Base-by-base conservation (phyloP, 2,797 vertebrate species). In the Clarias pachynema region DNA sequence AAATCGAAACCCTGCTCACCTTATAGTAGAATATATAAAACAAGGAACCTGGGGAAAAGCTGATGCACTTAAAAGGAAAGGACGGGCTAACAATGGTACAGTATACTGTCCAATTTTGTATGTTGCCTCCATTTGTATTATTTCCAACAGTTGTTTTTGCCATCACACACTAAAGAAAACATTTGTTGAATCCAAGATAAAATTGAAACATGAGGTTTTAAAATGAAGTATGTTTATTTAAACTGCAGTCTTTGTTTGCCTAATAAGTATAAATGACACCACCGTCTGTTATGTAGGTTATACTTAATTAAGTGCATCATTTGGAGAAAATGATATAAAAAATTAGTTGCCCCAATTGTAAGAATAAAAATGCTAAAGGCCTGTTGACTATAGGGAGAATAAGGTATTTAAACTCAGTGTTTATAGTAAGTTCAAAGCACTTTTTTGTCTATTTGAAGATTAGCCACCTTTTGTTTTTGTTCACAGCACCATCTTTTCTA, bases 401-500 rank as follows among this genome's bases (percentile, higher is more conserved):
- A 81, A 40, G 73, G 56, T 73, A 31, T 74, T 70, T 72, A 65
- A 37, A 8, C 56, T 22, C 8, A 73, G 15, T 62, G 57, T 40
- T 80, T 26, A 24, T 74, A 16, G 34, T 63, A 85, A 31, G 6
- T 84, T 75, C 7, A 56, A 77, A 44, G 37, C 24, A 26, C 18
- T 74, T 65, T 37, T 24, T 37, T 74, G 40, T 74, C 49, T 59
- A 60, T 75, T n/a, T 69, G 31, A 81, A 84, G 62, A 81, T 81
- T 66, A 81, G 31, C 56, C 68, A 81, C 40, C 56, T 81, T 82
- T 88, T 82, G 69, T 60, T 78, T 84, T 86, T 78, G 8, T 59
- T 81, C 81, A 81, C 81, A 68, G 80, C 40, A 79, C 69, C 86
- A 74, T 77, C 53, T 83, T 69, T 79, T 74, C 79, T 63, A 60